A percentile compares a stretch with the other conserved stretches of the same genome.
phyloP scores from a whole-genome alignment of 2,797 vertebrate species.

The Bradypodion pumilum region DNA sequence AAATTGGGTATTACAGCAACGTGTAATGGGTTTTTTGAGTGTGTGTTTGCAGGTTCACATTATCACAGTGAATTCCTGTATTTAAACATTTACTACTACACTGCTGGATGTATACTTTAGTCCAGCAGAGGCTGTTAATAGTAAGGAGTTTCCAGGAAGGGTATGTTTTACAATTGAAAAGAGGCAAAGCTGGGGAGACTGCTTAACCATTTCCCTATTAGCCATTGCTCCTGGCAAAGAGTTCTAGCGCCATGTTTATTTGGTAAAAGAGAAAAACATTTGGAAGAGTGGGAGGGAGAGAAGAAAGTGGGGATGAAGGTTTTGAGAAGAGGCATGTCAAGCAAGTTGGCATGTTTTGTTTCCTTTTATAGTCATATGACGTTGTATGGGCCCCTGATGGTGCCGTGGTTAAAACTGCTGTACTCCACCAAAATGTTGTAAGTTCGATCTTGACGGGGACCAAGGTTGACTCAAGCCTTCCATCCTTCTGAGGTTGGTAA shows the following conservation, averaged over 20 bases:
- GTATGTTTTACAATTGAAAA: not conserved
- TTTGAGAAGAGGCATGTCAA: not conserved
- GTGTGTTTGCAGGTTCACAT: too few relatives aligned
- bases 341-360: not conserved
- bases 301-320: not conserved
- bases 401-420: too few relatives aligned
- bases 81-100: not conserved
- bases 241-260: not conserved
- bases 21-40: not conserved
- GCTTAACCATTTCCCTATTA: not conserved
- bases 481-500: too few relatives aligned
- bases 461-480: too few relatives aligned
- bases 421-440: too few relatives aligned
- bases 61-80: not conserved
- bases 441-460: too few relatives aligned
- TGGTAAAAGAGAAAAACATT: not conserved
- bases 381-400: too few relatives aligned
- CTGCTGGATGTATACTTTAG: not conserved
- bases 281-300: not conserved
- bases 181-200: not conserved
- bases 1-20: not conserved
- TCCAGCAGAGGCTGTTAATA: too few relatives aligned
- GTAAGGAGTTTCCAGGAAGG: not conserved
- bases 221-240: too few relatives aligned
- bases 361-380: not conserved